These are phyloP conservation scores for Ectobius pallidus DNA, from an alignment of 2,888 invertebrate genomes.

Conservation along the genomic window DNA sequence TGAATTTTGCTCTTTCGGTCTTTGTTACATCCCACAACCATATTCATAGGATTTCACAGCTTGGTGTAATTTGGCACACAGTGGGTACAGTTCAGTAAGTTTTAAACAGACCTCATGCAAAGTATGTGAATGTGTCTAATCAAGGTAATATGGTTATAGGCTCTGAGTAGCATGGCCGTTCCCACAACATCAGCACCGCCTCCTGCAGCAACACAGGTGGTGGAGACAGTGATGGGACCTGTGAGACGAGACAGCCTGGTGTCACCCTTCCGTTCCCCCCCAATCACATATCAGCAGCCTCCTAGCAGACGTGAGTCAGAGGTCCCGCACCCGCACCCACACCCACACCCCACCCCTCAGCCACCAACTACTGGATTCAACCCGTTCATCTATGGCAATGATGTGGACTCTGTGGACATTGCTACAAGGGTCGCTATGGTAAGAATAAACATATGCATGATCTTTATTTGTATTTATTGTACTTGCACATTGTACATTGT, in stretches of 20 bases:
- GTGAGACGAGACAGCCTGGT: conserved; percentile 3
- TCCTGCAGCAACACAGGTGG: conserved; percentile 55
- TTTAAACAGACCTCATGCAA: no score
- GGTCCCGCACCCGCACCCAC: conserved; percentile 19
- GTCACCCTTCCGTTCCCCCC: not conserved
- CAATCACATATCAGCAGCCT: not conserved
- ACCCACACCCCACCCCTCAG: no score
- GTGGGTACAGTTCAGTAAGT: no score
- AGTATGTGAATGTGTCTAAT: no score
- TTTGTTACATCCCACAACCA: no score
- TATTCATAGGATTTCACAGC: no score
- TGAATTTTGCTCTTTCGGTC: no score
- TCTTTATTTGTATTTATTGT: no score
- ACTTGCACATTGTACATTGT: no score
- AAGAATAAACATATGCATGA: no score
- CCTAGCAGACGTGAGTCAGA: conserved; percentile 23
- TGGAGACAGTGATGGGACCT: conserved; percentile 59
- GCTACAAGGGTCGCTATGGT: conserved; percentile 98
- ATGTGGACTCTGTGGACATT: conserved; percentile 98
- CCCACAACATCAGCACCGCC: conserved; percentile 31
- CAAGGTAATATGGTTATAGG: conserved; percentile 60
- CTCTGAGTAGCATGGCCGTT: conserved; percentile 76
- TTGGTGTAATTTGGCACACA: no score
- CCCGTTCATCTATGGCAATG: conserved; percentile 90
- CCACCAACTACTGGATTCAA: conserved; percentile 61